Evolutionary conservation across 2,888 invertebrate genomes (phyloP), one percentile per base, ranked within the genome.

Genomic region (Tachina grossa): DNA sequence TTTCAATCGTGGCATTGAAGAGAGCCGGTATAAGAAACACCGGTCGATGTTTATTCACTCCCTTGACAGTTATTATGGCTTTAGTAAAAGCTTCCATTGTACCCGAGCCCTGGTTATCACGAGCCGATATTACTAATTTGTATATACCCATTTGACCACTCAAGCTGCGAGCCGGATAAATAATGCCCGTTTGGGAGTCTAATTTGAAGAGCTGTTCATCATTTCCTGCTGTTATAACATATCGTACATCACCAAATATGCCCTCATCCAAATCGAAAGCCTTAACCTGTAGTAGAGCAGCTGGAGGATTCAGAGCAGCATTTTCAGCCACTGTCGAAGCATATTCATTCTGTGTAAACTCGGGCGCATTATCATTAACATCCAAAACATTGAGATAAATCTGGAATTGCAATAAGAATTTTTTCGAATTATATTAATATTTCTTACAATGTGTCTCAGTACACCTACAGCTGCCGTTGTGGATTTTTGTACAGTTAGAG

Each of bases 351-450:
- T 96, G 96, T 0, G 94, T 95, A 92, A 98, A 98, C 61, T 95
- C 93, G 0, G 98, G 98, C 0, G 95, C 93, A 92, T 98, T 97
- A 92, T 98, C 98, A 92, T 98, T 98, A n/a, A 96, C 95, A 91
- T 98, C 98, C 41, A 94, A 90, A 11, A 98, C 94, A 91, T 95
- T 95, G 59, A 97, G 95, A 89, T 96, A 94, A 2, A 97, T 93
- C 95, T 95, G 89, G 14, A 83, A 77, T 88, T 10, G 51, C 41
- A 51, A n/a, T 8, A 31, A 19, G 76, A 9, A 14, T n/a, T 53
- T 0, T n/a, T 6, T 43, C 47, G 31, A 43, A n/a, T 74, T 13
- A 13, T 11, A 31, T 11, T 45, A 16, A 43, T n/a, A 9, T 14
- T 8, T 22, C 4, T 9, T 9, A 31, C 3, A 2, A 39, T 69